Percentiles rank a stretch among this genome's conserved stretches.
These are phyloP conservation scores for Pangasius larnaudii DNA, from an alignment of 2,797 vertebrate species.

Conservation along the genomic window DNA sequence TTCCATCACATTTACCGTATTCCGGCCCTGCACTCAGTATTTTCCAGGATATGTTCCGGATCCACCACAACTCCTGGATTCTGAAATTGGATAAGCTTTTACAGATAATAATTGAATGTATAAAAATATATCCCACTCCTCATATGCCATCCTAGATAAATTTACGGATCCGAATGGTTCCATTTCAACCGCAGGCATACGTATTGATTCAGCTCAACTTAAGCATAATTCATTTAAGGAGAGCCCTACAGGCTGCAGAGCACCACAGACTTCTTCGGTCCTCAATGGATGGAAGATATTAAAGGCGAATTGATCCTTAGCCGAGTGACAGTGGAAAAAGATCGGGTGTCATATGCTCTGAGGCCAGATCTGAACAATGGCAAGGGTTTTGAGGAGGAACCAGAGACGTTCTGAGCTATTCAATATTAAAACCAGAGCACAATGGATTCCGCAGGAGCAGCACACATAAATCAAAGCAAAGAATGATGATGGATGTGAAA, in stretches of 20 bases:
- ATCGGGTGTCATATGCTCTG: conserved; percentile 68
- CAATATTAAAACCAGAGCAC: conserved; percentile 68
- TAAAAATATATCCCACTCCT: conserved; percentile 3
- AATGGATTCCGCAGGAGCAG: conserved; percentile 45
- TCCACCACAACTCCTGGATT: background rate
- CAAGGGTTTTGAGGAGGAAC: conserved; percentile 67
- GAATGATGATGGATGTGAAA: conserved; percentile 25
- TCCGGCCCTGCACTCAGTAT: background rate
- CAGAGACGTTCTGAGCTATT: conserved; percentile 67
- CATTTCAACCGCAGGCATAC: background rate
- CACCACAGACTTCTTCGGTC: conserved; percentile 36
- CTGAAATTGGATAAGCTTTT: background rate
- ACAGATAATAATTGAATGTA: background rate
- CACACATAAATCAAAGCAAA: conserved; percentile 48
- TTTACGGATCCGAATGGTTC: background rate
- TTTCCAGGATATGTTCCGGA: background rate
- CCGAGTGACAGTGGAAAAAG: conserved; percentile 68
- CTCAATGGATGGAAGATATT: conserved; percentile 56
- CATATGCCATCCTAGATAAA: background rate
- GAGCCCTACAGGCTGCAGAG: conserved; percentile 8
- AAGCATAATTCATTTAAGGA: conserved; percentile 27
- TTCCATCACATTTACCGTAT: background rate
- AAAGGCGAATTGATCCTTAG: conserved; percentile 65
- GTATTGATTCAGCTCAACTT: conserved; percentile 24
- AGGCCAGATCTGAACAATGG: conserved; percentile 67